Base-by-base conservation (phyloP, 2,797 vertebrate genomes). In the Aldrovandia affinis region DNA sequence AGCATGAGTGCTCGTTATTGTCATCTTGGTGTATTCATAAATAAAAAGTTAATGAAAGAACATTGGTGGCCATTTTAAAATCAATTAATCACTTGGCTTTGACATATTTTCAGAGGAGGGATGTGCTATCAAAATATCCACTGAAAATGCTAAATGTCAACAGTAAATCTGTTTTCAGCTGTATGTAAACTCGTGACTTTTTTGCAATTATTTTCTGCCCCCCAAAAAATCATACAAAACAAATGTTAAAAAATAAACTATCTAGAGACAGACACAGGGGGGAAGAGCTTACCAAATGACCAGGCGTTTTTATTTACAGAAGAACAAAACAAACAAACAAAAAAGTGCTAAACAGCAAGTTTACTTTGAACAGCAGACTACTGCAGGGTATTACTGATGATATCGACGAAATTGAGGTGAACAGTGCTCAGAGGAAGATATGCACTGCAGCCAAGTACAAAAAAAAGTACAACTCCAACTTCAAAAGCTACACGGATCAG, bases 291-390 rank as follows among this genome's bases (percentile, higher is more conserved):
- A 14, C 9, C 33, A 15, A 70, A 18, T 36, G 25, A 65, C 61
- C n/a, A 20, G 55, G 55, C 12, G 15, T 57, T 57, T n/a, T 57
- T 0, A 57, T 57, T 15, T 20, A 57, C 55, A 57, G 18, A 3
- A 33, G 65, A 20, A 39, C 30, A 36, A 20, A 39, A 70, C 33
- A 70, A 70, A 22, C 61, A 65, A 65, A 59, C 22, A 1, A n/a
- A 39, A 70, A 70, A 70, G 14, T 70, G 65, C 65, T 70, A 70
- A 36, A 28, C 15, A 36, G 65, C 65, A 39, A 36, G 65, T 70
- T 70, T 70, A 70, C 33, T 70, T 36, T 39, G 30, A 70, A 70
- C 65, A 70, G 65, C 33, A 70, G 65, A 70, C 39, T 14, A 36
- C 65, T 70, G 65, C 65, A 70, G 65, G 7, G 33, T 39, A 36